These are phyloP conservation scores for Amblyornis subalaris DNA, from an alignment of 2,113 vertebrate genomes.

Conservation along the genomic window DNA sequence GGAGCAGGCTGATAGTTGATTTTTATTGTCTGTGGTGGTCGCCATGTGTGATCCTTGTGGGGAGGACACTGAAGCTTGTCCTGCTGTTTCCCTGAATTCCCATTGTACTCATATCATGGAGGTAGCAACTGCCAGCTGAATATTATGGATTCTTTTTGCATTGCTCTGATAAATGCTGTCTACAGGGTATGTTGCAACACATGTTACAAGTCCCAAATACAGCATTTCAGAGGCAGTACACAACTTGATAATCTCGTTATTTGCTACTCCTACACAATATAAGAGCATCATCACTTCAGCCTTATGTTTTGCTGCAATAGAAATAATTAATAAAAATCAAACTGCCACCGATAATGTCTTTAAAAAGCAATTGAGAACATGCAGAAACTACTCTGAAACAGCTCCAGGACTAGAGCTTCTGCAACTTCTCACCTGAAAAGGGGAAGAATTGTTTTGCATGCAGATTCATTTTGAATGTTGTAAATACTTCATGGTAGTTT, in stretches of 20 bases:
- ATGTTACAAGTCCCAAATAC: conserved; percentile 27
- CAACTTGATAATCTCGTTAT: conserved; percentile 42
- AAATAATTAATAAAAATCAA: conserved; percentile 66
- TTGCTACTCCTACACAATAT: conserved; percentile 36
- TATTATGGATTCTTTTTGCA: conserved; percentile 3
- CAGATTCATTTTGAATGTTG: neutral
- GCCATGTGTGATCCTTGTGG: accelerated
- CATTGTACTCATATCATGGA: neutral
- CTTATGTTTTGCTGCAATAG: conserved; percentile 30
- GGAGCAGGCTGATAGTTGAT: neutral
- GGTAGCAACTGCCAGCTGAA: neutral
- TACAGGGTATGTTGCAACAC: conserved; percentile 29
- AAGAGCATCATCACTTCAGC: conserved; percentile 25
- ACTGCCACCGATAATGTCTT: conserved; percentile 41
- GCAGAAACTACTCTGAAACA: neutral
- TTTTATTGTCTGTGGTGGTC: accelerated
- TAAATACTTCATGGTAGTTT: conserved; percentile 41
- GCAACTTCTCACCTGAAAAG: conserved; percentile 17
- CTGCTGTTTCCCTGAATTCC: neutral
- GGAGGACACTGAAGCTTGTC: neutral
- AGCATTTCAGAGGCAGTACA: neutral
- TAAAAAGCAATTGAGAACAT: conserved; percentile 25
- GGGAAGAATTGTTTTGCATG: neutral
- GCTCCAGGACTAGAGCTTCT: neutral
- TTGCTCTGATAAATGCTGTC: conserved; percentile 29